These are phyloP conservation scores for Stenotaenia linearis DNA, from an alignment of 2,888 invertebrate species.

Conservation along the genomic window DNA sequence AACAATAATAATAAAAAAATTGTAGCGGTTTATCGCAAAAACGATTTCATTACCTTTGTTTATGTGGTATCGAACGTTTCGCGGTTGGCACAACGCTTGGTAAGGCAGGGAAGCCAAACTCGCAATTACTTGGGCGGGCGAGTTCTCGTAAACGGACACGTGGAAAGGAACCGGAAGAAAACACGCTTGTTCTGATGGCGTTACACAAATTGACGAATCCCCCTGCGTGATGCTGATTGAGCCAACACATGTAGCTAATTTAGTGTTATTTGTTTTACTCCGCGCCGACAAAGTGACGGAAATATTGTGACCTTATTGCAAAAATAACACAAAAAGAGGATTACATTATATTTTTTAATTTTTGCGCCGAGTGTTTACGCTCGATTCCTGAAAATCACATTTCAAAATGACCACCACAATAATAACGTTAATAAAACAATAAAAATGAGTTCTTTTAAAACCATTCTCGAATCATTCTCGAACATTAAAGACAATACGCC, in stretches of 20 bases:
- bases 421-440: too few species aligned
- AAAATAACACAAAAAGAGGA: background rate
- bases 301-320: background rate
- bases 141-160: background rate
- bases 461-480: too few species aligned
- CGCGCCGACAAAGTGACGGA: background rate
- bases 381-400: too few species aligned
- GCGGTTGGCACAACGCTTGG: background rate
- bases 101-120: background rate
- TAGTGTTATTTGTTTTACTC: background rate
- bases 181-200: background rate
- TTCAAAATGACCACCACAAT: too few species aligned
- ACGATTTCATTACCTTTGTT: background rate
- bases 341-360: too few species aligned
- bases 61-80: background rate
- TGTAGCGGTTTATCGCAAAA: too few species aligned
- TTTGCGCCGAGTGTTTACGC: too few species aligned
- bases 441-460: too few species aligned
- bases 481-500: too few species aligned
- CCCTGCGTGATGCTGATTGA: background rate
- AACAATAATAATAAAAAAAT: too few species aligned
- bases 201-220: background rate
- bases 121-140: background rate
- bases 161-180: conserved; percentile 1
- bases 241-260: background rate